Base-by-base conservation (phyloP, 2,113 vertebrate genomes). In the Xyliphius kryptos region DNA sequence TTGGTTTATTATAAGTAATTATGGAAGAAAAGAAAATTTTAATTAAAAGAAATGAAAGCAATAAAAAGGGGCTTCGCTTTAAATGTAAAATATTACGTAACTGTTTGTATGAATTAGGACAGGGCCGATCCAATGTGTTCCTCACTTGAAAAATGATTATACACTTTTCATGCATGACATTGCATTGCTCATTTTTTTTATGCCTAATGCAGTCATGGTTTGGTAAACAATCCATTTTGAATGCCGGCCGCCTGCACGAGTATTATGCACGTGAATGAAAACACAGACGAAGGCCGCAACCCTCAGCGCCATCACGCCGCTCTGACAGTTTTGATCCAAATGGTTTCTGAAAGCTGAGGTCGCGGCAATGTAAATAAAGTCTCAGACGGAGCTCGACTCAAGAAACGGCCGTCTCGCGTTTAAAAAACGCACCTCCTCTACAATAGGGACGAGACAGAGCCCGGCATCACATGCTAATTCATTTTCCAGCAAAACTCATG, bases 311-410 rank as follows among this genome's bases (percentile, higher is more conserved):
- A 85, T 86, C 82, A 87, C 78, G 80, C 81, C 79, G 72, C 83
- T 81, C 80, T 81, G 81, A 85, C 80, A 83, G 79, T 82, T 88
- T 86, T 87, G 84, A 88, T 83, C 81, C 83, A 89, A 88, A 88
- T 85, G 71, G 58, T 74, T 70, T 79, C 76, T 77, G 86, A 86
- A 81, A 82, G 85, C 80, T 85, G 82, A 77, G 82, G 85, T 84
- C 84, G n/a, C 79, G 83, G 73, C 77, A 80, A 81, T 80, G 82
- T 81, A 85, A 86, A 87, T 82, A 86, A 86, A 79, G 83, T 81
- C 79, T 16, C 26, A 46, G 59, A 66, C 22, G 3, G 47, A 65
- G 57, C 60, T 32, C 40, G 40, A 62, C 62, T 19, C 58, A 17
- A 52, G 48, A 62, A 68, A 17, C 47, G 55, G 60, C 37, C 36